Conservation (phyloP, 92 coral and sea anemone genomes). For the Zoanthus solanderi region DNA sequence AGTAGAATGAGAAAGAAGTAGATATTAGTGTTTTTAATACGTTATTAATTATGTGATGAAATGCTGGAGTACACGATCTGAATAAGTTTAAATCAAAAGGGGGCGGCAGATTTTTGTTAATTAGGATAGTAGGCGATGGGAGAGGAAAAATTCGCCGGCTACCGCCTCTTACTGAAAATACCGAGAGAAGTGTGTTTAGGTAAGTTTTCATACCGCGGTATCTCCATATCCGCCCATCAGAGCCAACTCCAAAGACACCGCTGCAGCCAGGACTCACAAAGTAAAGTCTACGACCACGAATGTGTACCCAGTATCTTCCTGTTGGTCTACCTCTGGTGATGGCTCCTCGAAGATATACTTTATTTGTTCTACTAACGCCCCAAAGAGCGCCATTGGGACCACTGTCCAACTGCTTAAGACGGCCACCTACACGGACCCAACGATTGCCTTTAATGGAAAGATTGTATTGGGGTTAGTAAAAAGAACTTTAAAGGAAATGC, state of each 20-base stretch:
- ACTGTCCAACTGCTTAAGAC: constrained; percentile 48
- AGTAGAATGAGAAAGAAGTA: neutral
- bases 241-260: constrained; percentile 31
- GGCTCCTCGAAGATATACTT: constrained; percentile 43
- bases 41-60: too few relatives aligned
- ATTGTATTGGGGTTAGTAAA: neutral
- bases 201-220: constrained; percentile 7
- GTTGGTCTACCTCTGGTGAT: constrained; percentile 31
- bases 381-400: constrained; percentile 57
- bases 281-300: neutral
- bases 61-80: too few relatives aligned
- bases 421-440: constrained; percentile 12
- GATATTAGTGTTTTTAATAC: neutral
- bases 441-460: neutral
- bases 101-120: too few relatives aligned
- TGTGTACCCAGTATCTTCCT: constrained; percentile 39
- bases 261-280: constrained; percentile 35
- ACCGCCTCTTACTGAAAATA: too few relatives aligned
- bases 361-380: constrained; percentile 43
- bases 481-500: neutral
- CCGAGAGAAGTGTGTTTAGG: neutral
- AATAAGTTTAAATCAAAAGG: too few relatives aligned
- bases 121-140: too few relatives aligned
- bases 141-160: too few relatives aligned
- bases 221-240: constrained; percentile 31